Percentiles rank a stretch among this genome's conserved stretches.
Evolutionary conservation across 2,797 vertebrate genomes (phyloP).

Genomic region (Parambassis ranga): DNA sequence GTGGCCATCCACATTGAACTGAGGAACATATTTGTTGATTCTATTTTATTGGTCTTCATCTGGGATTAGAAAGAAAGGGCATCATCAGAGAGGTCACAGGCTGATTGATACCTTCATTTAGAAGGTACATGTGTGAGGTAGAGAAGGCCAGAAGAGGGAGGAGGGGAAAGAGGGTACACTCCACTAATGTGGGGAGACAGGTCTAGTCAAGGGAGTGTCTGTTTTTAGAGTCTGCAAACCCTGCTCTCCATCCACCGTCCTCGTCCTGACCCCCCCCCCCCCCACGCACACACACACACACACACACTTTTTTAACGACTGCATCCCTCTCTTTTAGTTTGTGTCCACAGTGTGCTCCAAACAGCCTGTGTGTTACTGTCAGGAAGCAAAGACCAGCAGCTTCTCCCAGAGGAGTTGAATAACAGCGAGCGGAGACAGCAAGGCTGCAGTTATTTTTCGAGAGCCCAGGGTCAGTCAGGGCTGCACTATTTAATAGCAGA

Average conservation of each 20-base stretch:
- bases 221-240: conserved; percentile 63
- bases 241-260: conserved; percentile 27
- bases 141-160: conserved; percentile 1
- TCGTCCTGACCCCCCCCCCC: conserved; percentile 22
- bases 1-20: no score
- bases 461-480: conserved; percentile 29
- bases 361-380: conserved; percentile 15
- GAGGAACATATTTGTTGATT: no score
- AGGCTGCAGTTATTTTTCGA: conserved; percentile 36
- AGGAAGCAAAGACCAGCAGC: conserved; percentile 23
- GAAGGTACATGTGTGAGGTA: conserved; percentile 11
- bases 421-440: conserved; percentile 12
- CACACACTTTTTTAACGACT: neutral
- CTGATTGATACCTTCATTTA: conserved; percentile 5
- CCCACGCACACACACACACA: no score
- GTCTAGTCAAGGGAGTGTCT: conserved; percentile 63
- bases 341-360: conserved; percentile 23
- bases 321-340: conserved; percentile 1
- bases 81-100: neutral
- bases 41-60: neutral
- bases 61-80: no score
- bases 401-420: conserved; percentile 24
- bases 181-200: conserved; percentile 72
- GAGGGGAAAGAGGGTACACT: conserved; percentile 23
- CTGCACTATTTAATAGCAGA: conserved; percentile 28